Base-by-base conservation (phyloP, 2,888 invertebrate genomes). In the Oxycera nigricornis region DNA sequence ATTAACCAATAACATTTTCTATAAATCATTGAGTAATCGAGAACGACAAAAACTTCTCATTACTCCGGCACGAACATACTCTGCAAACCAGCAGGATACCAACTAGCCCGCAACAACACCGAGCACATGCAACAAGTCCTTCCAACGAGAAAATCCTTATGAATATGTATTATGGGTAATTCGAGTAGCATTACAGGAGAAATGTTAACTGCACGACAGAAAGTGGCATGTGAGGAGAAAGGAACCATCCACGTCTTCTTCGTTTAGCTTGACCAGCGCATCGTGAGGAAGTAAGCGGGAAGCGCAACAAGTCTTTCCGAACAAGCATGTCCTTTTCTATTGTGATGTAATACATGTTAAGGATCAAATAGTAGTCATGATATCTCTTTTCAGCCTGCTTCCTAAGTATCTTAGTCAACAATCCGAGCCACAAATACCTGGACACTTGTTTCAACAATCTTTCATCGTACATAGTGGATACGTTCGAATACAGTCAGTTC, bases 51-150 rank as follows among this genome's bases (percentile, higher is more conserved):
- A n/a, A 14, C 22, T 46, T 26, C 28, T n/a, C 9, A 22, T 24
- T 17, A 24, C 50, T 17, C 62, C 6, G 14, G 17, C 9, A 35
- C 30, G 14, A 20, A 35, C 22, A 46, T 28, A 1, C 26, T 68
- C n/a, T n/a, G 24, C 50, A 50, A 28, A 41, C 14, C 31, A 61
- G 17, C 46, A 68, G 46, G 28, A 62, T 39, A 35, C 17, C 31
- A 62, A 14, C 28, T 11, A 24, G 24, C 41, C 2, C 6, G 11
- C 46, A 26, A 14, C 28, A 41, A 46, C n/a, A n/a, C 3, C 52
- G 65, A 52, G 72, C 61, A 72, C 72, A 72, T 72, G 72, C 75
- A 75, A 75, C 75, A 75, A 75, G 72, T 75, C 55, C 55, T 6
- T 35, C 28, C 61, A n/a, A 11, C n/a, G 6, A 6, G 30, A 61